phyloP scores from a whole-genome alignment of 2,113 vertebrate genomes.

The Hippocampus zosterae region DNA sequence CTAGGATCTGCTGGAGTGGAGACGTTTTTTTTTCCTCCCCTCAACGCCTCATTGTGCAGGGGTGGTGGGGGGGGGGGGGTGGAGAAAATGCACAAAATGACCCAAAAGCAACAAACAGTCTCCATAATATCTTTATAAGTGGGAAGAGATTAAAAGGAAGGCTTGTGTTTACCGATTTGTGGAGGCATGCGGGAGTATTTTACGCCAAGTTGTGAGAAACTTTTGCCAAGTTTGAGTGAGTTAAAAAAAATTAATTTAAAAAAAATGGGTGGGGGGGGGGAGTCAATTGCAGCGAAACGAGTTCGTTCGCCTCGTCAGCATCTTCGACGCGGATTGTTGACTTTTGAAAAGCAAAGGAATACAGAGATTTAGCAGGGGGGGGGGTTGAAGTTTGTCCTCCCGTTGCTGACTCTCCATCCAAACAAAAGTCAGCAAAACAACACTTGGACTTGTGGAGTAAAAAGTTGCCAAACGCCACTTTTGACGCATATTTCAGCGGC shows the following conservation, averaged over 20 bases:
- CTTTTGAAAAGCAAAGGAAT: neutral
- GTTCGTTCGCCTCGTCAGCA: neutral
- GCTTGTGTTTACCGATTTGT: neutral
- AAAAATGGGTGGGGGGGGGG: too few species aligned
- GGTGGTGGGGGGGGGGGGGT: too few species aligned
- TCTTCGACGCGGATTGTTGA: neutral
- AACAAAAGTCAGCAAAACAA: neutral
- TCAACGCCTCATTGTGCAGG: conserved; percentile 5
- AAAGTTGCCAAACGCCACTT: neutral
- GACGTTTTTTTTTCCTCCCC: conserved; percentile 39
- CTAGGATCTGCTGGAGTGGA: conserved; percentile 74
- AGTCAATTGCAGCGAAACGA: neutral
- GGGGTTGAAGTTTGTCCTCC: conserved; percentile 2
- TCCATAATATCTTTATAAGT: neutral
- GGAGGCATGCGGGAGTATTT: neutral
- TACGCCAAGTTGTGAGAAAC: neutral
- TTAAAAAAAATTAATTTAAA: neutral
- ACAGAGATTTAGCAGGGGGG: neutral
- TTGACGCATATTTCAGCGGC: neutral
- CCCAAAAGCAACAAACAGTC: neutral
- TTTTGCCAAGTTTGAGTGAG: neutral
- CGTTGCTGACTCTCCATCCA: conserved; percentile 65
- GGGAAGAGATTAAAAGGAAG: neutral
- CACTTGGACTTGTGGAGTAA: too few species aligned
- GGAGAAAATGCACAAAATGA: neutral